Evolutionary conservation across 1,140 invertebrate species (phyloP).

Genomic region (Nomia melanderi): DNA sequence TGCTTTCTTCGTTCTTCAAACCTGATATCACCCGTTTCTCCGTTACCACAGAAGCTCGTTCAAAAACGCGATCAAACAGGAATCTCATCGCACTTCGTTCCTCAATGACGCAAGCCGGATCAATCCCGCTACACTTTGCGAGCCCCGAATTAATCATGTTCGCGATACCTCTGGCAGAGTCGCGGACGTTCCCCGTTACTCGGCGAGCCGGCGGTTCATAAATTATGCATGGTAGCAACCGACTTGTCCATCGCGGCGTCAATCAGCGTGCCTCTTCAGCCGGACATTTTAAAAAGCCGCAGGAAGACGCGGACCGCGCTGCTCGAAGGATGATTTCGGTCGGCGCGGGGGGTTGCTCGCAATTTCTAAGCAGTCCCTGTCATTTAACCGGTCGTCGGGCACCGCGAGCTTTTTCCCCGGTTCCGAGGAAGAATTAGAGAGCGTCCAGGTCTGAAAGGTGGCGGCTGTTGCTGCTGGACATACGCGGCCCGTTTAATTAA

Average conservation of each 20-base stretch:
- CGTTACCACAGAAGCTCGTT: background rate
- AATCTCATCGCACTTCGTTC: too few relatives aligned
- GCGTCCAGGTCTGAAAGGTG: conserved; percentile 34
- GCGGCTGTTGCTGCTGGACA: conserved; percentile 33
- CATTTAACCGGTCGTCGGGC: background rate
- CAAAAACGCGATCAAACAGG: too few relatives aligned
- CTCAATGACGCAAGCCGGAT: background rate
- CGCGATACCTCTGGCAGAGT: background rate
- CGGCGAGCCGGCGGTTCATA: background rate
- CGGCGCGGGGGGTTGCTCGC: too few relatives aligned
- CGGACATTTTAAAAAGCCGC: background rate
- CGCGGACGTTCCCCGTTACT: background rate
- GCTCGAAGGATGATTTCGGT: background rate
- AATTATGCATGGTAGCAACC: conserved; percentile 26
- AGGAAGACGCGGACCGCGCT: background rate
- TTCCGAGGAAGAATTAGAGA: conserved; percentile 45
- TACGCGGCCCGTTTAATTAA: conserved; percentile 69
- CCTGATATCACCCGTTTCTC: background rate
- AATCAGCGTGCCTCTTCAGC: background rate
- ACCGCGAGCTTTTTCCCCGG: conserved; percentile 26
- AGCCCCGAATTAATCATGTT: conserved; percentile 19
- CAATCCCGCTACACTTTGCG: background rate
- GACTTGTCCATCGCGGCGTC: conserved; percentile 16
- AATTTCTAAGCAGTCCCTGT: conserved; percentile 5
- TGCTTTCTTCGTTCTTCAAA: too few relatives aligned